Conservation (phyloP, 2,113 vertebrate genomes). For the Miniopterus natalensis region DNA sequence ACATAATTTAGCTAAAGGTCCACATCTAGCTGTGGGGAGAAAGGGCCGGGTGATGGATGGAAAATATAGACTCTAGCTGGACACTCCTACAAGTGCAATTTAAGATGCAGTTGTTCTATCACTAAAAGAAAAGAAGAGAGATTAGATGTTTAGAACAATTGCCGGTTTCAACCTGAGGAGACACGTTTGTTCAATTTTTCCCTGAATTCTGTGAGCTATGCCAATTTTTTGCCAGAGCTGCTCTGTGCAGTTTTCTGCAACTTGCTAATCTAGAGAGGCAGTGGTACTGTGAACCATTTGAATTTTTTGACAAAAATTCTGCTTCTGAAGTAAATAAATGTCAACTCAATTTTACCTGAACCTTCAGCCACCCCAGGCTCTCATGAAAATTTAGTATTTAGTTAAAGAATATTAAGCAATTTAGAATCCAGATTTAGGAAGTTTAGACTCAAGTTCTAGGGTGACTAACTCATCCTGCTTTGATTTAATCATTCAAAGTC, state of each 20-base stretch:
- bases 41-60: background rate
- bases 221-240: background rate
- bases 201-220: background rate
- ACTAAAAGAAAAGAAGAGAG: background rate
- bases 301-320: background rate
- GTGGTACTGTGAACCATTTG: background rate
- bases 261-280: background rate
- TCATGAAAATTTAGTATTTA: background rate
- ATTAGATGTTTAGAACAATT: background rate
- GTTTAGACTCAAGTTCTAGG: background rate
- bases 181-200: background rate
- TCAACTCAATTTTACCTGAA: background rate
- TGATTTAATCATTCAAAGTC: background rate
- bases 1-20: background rate
- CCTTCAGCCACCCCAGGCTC: background rate
- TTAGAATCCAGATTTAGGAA: background rate
- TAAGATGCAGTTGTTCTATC: background rate
- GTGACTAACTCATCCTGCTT: background rate
- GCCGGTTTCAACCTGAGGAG: background rate
- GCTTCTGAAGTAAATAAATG: background rate
- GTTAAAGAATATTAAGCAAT: background rate
- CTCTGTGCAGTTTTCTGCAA: background rate
- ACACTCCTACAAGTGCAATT: background rate
- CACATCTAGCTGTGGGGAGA: background rate
- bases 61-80: background rate